Percentiles rank a stretch among this genome's conserved stretches.
phyloP scores from a whole-genome alignment of 1,140 invertebrate species.

The Mamestra configurata region DNA sequence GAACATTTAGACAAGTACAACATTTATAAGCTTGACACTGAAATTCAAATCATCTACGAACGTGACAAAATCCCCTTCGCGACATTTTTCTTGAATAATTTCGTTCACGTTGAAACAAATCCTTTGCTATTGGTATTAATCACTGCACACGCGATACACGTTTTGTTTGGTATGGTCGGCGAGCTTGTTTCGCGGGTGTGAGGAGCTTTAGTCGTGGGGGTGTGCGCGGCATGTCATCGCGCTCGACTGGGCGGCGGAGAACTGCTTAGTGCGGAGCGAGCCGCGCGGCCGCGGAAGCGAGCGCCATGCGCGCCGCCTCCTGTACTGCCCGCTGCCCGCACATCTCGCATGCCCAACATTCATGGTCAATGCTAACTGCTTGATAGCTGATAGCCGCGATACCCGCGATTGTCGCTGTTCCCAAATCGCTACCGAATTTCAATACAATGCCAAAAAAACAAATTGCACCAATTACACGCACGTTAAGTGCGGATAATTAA shows the following conservation, averaged over 20 bases:
- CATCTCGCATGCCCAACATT: constrained; percentile 63
- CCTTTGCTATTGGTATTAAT: constrained; percentile 40
- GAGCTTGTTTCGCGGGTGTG: constrained; percentile 54
- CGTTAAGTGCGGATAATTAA: constrained; percentile 42
- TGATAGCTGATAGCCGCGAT: constrained; percentile 28
- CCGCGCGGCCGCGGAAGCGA: constrained; percentile 58
- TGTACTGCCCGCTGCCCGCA: not conserved
- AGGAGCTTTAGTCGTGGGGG: constrained; percentile 60
- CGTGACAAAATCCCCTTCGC: constrained; percentile 72
- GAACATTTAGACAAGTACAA: constrained; percentile 73
- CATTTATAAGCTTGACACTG: constrained; percentile 77
- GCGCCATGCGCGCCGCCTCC: constrained; percentile 74
- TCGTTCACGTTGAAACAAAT: constrained; percentile 55
- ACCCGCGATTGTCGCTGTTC: constrained; percentile 44
- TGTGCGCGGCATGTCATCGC: constrained; percentile 73
- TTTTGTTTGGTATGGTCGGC: constrained; percentile 47
- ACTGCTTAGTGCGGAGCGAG: constrained; percentile 66
- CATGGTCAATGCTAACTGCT: constrained; percentile 81
- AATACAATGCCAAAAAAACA: constrained; percentile 34
- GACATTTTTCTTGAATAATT: constrained; percentile 73
- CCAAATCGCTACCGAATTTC: constrained; percentile 43
- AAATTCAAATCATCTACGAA: constrained; percentile 80
- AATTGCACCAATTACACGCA: constrained; percentile 45
- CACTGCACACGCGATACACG: constrained; percentile 64
- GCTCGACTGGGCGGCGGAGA: constrained; percentile 67